Percentiles rank a stretch among this genome's conserved stretches.
These are phyloP conservation scores for Actinemys pallida DNA, from an alignment of 2,113 vertebrate species.

Conservation along the genomic window DNA sequence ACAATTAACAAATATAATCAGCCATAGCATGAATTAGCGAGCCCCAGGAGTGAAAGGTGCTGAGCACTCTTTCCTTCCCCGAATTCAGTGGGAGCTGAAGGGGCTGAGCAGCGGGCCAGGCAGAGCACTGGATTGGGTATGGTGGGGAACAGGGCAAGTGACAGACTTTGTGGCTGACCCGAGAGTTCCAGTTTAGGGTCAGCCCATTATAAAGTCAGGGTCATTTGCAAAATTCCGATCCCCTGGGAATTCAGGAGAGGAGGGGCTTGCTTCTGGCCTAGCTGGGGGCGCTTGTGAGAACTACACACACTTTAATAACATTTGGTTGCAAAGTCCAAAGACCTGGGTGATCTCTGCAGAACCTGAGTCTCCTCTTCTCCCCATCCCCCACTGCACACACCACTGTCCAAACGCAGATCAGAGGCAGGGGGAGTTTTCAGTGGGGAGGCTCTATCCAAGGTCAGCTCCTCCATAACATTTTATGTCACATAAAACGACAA, in stretches of 20 bases:
- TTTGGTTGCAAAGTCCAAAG: neutral
- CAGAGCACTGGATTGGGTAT: neutral
- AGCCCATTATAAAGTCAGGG: neutral
- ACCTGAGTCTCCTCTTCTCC: neutral
- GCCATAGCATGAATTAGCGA: neutral
- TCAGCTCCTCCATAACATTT: neutral
- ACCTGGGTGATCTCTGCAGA: accelerated
- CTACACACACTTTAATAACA: neutral
- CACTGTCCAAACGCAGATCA: too few species aligned
- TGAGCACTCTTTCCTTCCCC: neutral
- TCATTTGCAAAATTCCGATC: neutral
- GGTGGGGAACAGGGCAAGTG: too few species aligned
- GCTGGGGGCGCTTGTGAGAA: accelerated
- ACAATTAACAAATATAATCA: neutral
- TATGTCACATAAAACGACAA: neutral
- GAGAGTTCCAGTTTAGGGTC: neutral
- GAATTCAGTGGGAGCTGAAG: too few species aligned
- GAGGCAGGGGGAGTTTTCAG: neutral
- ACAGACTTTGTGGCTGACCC: neutral
- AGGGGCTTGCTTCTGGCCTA: neutral
- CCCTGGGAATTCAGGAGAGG: neutral
- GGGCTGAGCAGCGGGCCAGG: neutral
- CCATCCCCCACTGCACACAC: too few species aligned
- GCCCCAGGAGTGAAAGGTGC: neutral
- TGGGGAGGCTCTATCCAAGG: neutral